Evolutionary conservation across 2,797 vertebrate genomes (phyloP), one percentile per base, ranked within the genome.

Genomic region (Halcyon chelicuti): DNA sequence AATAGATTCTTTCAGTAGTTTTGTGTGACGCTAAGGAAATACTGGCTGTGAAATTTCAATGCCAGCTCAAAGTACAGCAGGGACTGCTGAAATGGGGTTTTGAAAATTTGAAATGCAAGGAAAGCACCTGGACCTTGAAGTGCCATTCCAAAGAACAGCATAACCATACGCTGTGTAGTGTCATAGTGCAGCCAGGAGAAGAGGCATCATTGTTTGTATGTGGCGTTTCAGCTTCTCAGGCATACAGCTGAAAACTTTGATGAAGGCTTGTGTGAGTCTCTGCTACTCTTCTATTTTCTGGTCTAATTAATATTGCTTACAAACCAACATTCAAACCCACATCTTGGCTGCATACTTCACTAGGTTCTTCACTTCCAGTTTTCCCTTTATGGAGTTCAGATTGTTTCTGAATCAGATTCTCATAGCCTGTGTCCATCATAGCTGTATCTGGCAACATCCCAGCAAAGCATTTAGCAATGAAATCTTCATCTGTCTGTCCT

Each of bases 151-250:
- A 33, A 54, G 65, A 47, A 19, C 23, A 42, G 46, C 55, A 33
- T n/a, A 79, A 57, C 44, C 8, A 0, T 14, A 8, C 3, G 10
- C 23, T 3, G 5, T 0, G 0, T 9, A 14, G 35, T 16, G 47
- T 7, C 2, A 1, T 7, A 13, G 70, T 18, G 44, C 14, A 37
- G 10, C 14, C 58, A 28, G 57, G 71, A 44, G 68, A 49, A 63
- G 37, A 17, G 33, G 16, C 23, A 15, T 40, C 7, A 3, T 57
- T 54, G 5, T 21, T 74, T 22, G 16, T 44, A 1, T 0, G 0
- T 5, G 37, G 9, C 4, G 0, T 60, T 95, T 71, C 29, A 33
- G 4, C 9, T 87, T 39, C 65, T 58, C 46, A 8, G 25, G 31
- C 73, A 2, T 9, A 6, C 46, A 75, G n/a, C 33, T 72, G 74